phyloP scores from a whole-genome alignment of 2,888 invertebrate genomes.

The Rhamphomyia laevipes region DNA sequence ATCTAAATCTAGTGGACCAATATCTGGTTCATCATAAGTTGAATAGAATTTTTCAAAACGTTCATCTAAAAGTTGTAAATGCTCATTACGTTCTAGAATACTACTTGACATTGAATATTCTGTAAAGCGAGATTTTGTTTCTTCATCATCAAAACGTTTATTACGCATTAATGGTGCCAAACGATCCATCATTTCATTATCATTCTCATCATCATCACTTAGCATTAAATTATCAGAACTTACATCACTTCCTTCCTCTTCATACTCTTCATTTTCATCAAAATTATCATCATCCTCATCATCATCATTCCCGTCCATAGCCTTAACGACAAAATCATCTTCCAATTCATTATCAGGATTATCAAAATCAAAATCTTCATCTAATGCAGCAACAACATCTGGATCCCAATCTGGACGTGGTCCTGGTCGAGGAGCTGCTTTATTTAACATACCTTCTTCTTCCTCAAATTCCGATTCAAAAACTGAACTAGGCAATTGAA shows the following conservation, averaged over 20 bases:
- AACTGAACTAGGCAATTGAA: slow-evolving; percentile 71
- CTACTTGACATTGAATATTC: slow-evolving; percentile 91
- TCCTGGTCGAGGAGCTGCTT: slow-evolving; percentile 37
- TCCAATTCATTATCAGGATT: slow-evolving; percentile 76
- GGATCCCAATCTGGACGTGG: slow-evolving; percentile 71
- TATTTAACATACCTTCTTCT: slow-evolving; percentile 50
- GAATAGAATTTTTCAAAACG: slow-evolving; percentile 79
- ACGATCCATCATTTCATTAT: slow-evolving; percentile 36
- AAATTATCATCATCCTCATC: slow-evolving; percentile 17
- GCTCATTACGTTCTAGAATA: slow-evolving; percentile 73
- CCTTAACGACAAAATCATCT: slow-evolving; percentile 82
- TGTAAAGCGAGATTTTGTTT: slow-evolving; percentile 80
- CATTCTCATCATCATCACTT: slow-evolving; percentile 37
- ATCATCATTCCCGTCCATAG: slow-evolving; percentile 35
- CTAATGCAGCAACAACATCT: slow-evolving; percentile 83
- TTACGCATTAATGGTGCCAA: slow-evolving; percentile 37
- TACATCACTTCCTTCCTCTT: slow-evolving; percentile 19
- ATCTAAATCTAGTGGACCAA: slow-evolving; percentile 81
- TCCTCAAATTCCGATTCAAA: slow-evolving; percentile 82
- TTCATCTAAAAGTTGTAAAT: slow-evolving; percentile 70
- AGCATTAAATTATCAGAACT: slow-evolving; percentile 26
- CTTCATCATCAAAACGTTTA: slow-evolving; percentile 47
- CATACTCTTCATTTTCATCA: slow-evolving; percentile 19
- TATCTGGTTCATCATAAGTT: slow-evolving; percentile 76
- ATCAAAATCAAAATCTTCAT: slow-evolving; percentile 81